Percentiles rank a stretch among this genome's conserved stretches.
Evolutionary conservation across 2,797 vertebrate species (phyloP).

Genomic region (Paramormyrops hopkinsi): DNA sequence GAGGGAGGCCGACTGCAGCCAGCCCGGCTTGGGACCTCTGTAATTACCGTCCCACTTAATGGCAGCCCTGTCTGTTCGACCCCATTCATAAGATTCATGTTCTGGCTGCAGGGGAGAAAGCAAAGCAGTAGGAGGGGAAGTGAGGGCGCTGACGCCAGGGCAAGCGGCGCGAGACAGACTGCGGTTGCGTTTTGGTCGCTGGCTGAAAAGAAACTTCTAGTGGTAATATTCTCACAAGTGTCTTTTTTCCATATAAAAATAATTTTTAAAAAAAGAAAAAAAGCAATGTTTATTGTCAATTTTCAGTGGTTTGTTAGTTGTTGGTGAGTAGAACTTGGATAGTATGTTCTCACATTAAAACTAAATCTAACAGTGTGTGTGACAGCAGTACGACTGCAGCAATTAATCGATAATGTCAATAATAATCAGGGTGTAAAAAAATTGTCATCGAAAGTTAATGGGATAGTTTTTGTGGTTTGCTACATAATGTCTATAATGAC

Average conservation of each 20-base stretch:
- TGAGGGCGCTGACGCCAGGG: not conserved
- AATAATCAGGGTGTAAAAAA: not conserved
- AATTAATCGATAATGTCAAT: not conserved
- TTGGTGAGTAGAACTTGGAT: not conserved
- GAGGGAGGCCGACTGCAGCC: not conserved
- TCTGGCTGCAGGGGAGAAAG: not conserved
- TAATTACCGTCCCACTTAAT: not conserved
- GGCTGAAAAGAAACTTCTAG: not conserved
- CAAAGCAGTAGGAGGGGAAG: not conserved
- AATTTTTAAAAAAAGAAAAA: not conserved
- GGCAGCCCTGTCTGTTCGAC: not conserved
- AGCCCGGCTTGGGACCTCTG: not conserved
- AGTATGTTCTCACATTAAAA: not conserved
- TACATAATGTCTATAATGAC: not conserved
- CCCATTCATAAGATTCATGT: not conserved
- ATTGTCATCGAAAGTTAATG: not conserved
- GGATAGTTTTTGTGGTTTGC: not conserved
- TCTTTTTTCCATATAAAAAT: not conserved
- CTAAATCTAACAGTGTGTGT: not conserved
- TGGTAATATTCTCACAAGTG: not conserved
- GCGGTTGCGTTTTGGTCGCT: not conserved
- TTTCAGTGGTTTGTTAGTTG: not conserved
- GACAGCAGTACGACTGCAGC: not conserved
- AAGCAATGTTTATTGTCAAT: not conserved
- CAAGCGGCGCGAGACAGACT: not conserved